Conservation (phyloP, 2,113 vertebrate genomes). For the Argyrosomus japonicus region DNA sequence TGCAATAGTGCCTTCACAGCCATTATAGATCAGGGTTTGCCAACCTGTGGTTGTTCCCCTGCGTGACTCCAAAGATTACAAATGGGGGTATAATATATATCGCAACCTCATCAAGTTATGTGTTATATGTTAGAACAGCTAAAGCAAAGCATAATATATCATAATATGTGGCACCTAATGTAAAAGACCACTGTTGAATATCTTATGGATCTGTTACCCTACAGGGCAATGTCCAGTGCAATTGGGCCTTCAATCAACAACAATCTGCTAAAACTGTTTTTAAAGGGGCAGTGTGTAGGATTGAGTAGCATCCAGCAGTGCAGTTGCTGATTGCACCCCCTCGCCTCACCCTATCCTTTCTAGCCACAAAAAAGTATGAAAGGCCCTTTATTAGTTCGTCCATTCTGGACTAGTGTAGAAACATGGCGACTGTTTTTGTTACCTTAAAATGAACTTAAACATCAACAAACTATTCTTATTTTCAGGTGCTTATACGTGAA, state of each 20-base stretch:
- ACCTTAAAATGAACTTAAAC: no score
- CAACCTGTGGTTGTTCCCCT: constrained; percentile 28
- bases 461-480: no score
- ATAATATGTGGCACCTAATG: neutral
- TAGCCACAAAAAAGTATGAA: no score
- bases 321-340: no score
- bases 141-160: neutral
- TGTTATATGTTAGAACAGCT: constrained; percentile 7
- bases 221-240: constrained; percentile 20
- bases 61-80: constrained; percentile 27
- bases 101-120: neutral
- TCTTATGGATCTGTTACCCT: neutral
- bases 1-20: constrained; percentile 70
- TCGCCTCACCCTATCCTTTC: no score
- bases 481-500: no score
- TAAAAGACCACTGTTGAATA: constrained; percentile 3
- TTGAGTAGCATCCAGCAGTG: no score
- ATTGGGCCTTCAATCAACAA: constrained; percentile 22
- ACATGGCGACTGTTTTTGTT: no score
- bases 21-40: constrained; percentile 39
- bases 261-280: neutral
- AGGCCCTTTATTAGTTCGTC: no score
- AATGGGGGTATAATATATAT: constrained; percentile 14
- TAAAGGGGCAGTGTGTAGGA: no score
- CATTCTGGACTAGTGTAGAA: no score